Evolutionary conservation across 2,888 invertebrate species (phyloP), one percentile per base, ranked within the genome.

Genomic region (Drosophila aldrichi): DNA sequence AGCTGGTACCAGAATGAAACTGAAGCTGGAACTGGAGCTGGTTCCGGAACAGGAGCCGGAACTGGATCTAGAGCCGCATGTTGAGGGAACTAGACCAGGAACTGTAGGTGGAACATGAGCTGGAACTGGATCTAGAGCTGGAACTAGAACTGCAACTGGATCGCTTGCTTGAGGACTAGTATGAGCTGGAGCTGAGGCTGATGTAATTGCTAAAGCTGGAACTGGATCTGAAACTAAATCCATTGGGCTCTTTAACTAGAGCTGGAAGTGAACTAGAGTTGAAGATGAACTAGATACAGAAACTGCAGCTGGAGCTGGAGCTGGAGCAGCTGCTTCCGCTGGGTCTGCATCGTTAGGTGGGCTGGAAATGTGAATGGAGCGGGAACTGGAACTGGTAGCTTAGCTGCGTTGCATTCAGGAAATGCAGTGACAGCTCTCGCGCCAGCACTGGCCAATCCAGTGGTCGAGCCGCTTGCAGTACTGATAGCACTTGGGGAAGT

Each of bases 391-490:
- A 4, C 18, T 34, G 51, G 16, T 22, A 25, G 16, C 14, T 18
- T 7, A 25, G n/a, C 9, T 29, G 29, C 2, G n/a, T 2, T 10
- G 3, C 52, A 16, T 9, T 68, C 81, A 92, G 36, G 91, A 90
- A 73, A 92, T 89, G 64, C 92, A 92, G 69, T 91, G 92, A 65
- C 92, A 92, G 41, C 79, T 91, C 32, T 89, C 87, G 55, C 77
- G 84, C 58, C 92, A 89, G 61, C 92, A 92, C 80, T 91, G 91
- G 14, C 92, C 92, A 74, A 92, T 75, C 92, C 92, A 92, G 52
- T 92, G 92, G 14, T 91, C 85, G 20, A 92, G 77, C 36, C 83
- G 80, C 49, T 82, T 80, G 77, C 92, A 92, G 79, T 92, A 92
- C 34, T 83, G 79, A 65, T 92, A 86, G 56, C 92, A 92, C 32